Percentiles rank a stretch among this genome's conserved stretches.
Conservation (phyloP, 2,113 vertebrate genomes). For the Upupa epops region DNA sequence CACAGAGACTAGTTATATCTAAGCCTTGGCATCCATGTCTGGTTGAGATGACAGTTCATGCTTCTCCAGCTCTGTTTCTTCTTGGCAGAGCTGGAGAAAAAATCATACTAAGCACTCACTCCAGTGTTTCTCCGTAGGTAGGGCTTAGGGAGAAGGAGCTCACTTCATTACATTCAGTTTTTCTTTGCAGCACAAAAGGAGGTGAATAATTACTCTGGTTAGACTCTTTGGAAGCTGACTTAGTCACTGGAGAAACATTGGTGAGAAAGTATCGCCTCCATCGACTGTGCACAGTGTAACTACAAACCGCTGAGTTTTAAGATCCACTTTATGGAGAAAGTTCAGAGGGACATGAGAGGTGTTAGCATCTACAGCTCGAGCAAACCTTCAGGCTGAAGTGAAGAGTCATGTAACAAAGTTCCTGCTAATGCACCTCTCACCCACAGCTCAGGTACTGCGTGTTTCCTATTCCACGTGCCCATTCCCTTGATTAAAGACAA, state of each 20-base stretch:
- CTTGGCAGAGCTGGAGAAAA: background rate
- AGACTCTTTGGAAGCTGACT: background rate
- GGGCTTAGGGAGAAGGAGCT: background rate
- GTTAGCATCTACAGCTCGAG: background rate
- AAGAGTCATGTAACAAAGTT: background rate
- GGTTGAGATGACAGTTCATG: background rate
- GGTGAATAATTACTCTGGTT: background rate
- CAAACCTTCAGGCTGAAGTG: background rate
- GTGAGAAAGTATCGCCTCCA: background rate
- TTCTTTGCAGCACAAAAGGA: background rate
- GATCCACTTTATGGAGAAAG: background rate
- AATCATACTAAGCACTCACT: background rate
- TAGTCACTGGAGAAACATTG: background rate
- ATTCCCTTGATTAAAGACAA: background rate
- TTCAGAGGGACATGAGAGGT: background rate
- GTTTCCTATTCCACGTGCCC: background rate
- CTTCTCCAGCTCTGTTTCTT: background rate
- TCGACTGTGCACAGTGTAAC: accelerated
- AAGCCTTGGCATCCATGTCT: background rate
- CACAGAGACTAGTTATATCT: background rate
- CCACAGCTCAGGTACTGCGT: background rate
- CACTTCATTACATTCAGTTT: background rate
- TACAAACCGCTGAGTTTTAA: background rate
- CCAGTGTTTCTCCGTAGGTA: background rate
- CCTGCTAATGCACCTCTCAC: background rate